Evolutionary conservation across 2,888 invertebrate species (phyloP), one percentile per base, ranked within the genome.

Genomic region (Thyatira batis): DNA sequence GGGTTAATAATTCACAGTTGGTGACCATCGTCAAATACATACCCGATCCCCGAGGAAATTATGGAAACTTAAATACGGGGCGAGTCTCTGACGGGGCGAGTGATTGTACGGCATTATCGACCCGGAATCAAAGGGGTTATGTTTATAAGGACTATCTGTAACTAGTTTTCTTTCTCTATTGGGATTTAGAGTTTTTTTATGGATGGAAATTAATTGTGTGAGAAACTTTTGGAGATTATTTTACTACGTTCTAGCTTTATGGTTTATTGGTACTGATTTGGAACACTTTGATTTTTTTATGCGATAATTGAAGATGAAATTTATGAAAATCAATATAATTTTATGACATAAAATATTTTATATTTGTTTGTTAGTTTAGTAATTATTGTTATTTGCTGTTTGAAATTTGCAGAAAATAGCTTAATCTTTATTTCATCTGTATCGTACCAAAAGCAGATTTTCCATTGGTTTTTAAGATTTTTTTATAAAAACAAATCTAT

Each of bases 51-150:
- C 21, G 56, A 85, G 88, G 89, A 89, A 88, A 89, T 89, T 83
- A 87, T 82, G 73, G 79, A 82, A 87, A 87, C 85, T 87, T 87
- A 85, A 87, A 86, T 82, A 80, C 60, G 71, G 79, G 82, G 82
- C 73, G 78, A 75, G 48, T 27, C 17, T 27, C 23, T 51, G 49
- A 52, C 33, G 27, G 49, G 51, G 11, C 25, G 30, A 20, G 44
- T 51, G 45, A 55, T 49, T 49, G 45, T 44, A 20, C 43, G 48
- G 28, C 20, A 4, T 27, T 17, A 48, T 27, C 27, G 48, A 46
- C 27, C 17, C 45, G 5, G 45, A 45, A n/a, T 27, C 27, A 13
- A 13, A 13, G 25, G 20, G 20, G 8, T 48, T 13, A 25, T 8
- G 25, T 46, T 25, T 23, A 23, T 46, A 25, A 10, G 13, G 13